Evolutionary conservation across 37 sponge, comb jelly and placozoan genomes (phyloP).

Genomic region (Mnemiopsis leidyi): DNA sequence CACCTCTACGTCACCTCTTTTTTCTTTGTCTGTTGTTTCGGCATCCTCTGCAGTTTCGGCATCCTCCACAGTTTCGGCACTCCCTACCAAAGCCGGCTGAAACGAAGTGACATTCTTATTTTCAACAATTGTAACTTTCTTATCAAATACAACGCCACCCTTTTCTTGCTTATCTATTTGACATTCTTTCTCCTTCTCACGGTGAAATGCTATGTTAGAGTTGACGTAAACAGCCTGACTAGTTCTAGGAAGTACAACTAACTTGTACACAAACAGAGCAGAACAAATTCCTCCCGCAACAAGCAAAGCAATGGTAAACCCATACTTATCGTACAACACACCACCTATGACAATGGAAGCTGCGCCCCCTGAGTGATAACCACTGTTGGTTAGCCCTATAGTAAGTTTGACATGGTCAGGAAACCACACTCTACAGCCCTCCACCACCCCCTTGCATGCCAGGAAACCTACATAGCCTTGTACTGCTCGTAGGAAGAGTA

Average conservation of each 20-base stretch:
- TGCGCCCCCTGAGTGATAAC: neutral
- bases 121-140: too few relatives aligned
- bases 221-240: neutral
- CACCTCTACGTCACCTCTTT: neutral
- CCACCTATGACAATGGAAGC: neutral
- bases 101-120: neutral
- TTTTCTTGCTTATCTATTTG: too few relatives aligned
- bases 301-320: neutral
- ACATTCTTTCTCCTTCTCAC: too few relatives aligned
- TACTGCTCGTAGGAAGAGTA: neutral
- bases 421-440: neutral
- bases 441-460: neutral
- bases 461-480: neutral
- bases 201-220: neutral
- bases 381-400: neutral
- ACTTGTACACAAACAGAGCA: neutral
- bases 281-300: neutral
- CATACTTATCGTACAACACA: neutral
- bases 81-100: neutral
- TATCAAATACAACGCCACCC: too few relatives aligned
- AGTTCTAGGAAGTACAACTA: neutral
- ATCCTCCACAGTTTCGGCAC: neutral
- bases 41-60: neutral
- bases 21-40: neutral
- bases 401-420: neutral